Conservation (phyloP, 2,888 invertebrate genomes). For the Hyppa rectilinea region DNA sequence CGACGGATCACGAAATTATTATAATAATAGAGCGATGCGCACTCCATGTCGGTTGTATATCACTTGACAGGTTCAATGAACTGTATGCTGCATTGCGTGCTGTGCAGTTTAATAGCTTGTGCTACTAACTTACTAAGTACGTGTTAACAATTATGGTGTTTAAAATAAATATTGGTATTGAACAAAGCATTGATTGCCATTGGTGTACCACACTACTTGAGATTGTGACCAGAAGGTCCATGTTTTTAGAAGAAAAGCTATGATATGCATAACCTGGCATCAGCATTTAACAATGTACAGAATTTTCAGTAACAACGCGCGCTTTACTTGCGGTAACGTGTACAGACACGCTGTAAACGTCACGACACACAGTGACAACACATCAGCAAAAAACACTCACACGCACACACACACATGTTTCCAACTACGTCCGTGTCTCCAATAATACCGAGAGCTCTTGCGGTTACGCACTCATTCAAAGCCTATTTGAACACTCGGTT, state of each 20-base stretch:
- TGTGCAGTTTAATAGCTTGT: slow-evolving; percentile 45
- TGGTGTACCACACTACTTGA: not conserved
- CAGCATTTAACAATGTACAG: too few species aligned
- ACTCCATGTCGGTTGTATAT: slow-evolving; percentile 30
- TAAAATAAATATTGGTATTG: slow-evolving; percentile 2
- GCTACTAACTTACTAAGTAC: not conserved
- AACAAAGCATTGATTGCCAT: not conserved
- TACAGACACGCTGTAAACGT: too few species aligned
- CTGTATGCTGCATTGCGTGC: slow-evolving; percentile 38
- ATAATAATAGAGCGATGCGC: slow-evolving; percentile 55
- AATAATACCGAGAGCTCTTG: too few species aligned
- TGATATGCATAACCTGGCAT: not conserved
- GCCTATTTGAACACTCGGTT: too few species aligned
- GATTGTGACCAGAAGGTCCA: not conserved
- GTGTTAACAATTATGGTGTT: not conserved
- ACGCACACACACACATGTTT: too few species aligned
- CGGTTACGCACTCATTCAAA: too few species aligned
- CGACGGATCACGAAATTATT: slow-evolving; percentile 63
- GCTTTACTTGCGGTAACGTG: too few species aligned
- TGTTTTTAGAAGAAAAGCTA: not conserved
- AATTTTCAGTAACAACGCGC: too few species aligned
- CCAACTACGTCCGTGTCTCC: too few species aligned
- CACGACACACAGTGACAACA: too few species aligned
- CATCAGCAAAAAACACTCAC: too few species aligned
- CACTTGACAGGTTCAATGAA: slow-evolving; percentile 46